phyloP scores from a whole-genome alignment of 1,140 invertebrate genomes.

The Diachasma alloeum region DNA sequence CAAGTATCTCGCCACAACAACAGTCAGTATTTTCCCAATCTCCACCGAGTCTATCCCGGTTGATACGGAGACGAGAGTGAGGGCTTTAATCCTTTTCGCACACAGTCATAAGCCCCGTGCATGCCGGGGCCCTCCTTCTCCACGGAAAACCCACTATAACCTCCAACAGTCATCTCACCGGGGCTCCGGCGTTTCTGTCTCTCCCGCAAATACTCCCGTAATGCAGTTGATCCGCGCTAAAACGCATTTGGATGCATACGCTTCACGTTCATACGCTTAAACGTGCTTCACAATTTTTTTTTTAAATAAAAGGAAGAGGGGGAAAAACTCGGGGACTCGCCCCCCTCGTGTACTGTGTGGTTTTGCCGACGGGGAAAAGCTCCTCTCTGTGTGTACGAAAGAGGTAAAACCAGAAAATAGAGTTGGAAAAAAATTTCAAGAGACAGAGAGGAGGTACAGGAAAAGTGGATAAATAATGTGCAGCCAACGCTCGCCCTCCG shows the following conservation, averaged over 20 bases:
- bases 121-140: constrained; percentile 32
- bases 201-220: constrained; percentile 34
- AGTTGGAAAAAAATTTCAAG: neutral
- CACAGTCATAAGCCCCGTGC: constrained; percentile 50
- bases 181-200: constrained; percentile 6
- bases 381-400: neutral
- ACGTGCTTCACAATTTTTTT: constrained; percentile 8
- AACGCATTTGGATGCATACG: constrained; percentile 51
- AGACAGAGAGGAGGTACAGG: neutral
- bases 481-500: neutral
- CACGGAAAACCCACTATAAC: constrained; percentile 27
- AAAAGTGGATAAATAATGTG: constrained; percentile 10
- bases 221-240: constrained; percentile 58
- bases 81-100: constrained; percentile 52
- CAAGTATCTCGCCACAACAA: constrained; percentile 32
- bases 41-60: neutral
- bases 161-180: constrained; percentile 6
- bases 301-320: neutral
- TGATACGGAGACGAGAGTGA: constrained; percentile 30
- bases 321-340: neutral
- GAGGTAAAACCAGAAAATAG: neutral
- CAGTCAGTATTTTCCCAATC: constrained; percentile 33
- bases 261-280: constrained; percentile 48
- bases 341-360: constrained; percentile 9
- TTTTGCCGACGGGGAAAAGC: constrained; percentile 13